Base-by-base conservation (phyloP, 92 coral and sea anemone species). In the Phenganax marumi region DNA sequence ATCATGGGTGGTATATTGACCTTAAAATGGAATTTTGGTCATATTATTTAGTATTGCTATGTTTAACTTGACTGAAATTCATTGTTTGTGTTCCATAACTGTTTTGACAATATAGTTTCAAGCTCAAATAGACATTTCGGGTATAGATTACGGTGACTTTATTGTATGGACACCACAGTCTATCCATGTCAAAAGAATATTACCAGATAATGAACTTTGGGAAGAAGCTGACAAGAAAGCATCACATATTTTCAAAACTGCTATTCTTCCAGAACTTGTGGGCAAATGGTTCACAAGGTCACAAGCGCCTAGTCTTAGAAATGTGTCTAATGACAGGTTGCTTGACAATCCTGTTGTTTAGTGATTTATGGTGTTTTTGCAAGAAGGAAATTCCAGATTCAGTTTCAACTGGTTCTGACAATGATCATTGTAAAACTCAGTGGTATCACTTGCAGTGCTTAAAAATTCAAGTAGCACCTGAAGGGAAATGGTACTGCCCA, bases 211-310 rank as follows among this genome's bases (percentile, higher is more conserved):
- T 8, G 89, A 58, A n/a, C 71, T 89, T 19, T 86, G 87, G 89
- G 58, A 39, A 19, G 18, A 19, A 8, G 85, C 85, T 13, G 33
- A 70, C 18, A n/a, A 50, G 12, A 86, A 77, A 58, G 89, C 91
- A 49, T 78, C 62, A 0, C 43, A 14, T 19, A 71, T 85, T 52
- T 85, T 85, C 14, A 52, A 26, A 8, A 81, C 52, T 12, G 73
- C 78, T 12, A 60, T 89, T 83, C 55, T 89, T 21, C 91, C 91
- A 49, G 91, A 89, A 75, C 52, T 86, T 12, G 64, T 89, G 26
- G 89, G 87, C 7, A 82, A 62, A 23, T 86, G 87, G 69, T 89
- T 63, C 8, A 68, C 87, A 46, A 81, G 87, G 43, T 33, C 43
- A 23, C 75, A 83, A 47, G 50, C n/a, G 14, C 17, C 83, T 54